Evolutionary conservation across 2,797 vertebrate genomes (phyloP).

Genomic region (Enoplosus armatus): DNA sequence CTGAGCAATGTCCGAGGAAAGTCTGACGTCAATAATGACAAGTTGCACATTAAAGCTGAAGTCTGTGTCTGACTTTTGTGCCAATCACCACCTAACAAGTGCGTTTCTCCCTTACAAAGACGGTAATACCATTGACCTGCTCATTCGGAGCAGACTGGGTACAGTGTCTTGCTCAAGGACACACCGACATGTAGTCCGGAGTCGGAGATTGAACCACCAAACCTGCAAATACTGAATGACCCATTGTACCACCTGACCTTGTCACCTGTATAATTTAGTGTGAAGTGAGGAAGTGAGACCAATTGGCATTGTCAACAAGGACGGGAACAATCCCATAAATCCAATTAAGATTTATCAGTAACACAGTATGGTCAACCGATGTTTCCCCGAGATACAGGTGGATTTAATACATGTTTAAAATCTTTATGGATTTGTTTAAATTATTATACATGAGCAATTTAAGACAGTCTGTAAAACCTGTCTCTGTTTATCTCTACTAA

Average conservation of each 20-base stretch:
- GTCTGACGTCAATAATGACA: conserved; percentile 49
- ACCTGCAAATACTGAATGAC: conserved; percentile 19
- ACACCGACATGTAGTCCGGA: conserved; percentile 13
- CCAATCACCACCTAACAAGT: conserved; percentile 36
- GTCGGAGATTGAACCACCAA: conserved; percentile 31
- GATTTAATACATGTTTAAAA: background rate
- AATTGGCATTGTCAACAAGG: conserved; percentile 4
- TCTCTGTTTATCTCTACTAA: conserved; percentile 12
- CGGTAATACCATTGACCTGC: conserved; percentile 22
- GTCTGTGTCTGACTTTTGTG: conserved; percentile 8
- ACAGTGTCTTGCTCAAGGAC: conserved; percentile 41
- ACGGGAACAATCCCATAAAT: conserved; percentile 13
- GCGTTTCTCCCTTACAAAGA: conserved; percentile 18
- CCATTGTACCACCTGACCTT: conserved; percentile 15
- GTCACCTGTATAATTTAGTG: conserved; percentile 21
- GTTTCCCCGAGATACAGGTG: conserved; percentile 3
- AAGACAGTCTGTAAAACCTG: background rate
- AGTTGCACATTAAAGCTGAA: conserved; percentile 50
- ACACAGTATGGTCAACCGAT: background rate
- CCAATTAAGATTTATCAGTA: conserved; percentile 16
- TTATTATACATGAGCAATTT: background rate
- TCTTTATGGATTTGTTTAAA: conserved; percentile 1
- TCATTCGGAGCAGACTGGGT: conserved; percentile 7
- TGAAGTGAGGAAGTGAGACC: conserved; percentile 7
- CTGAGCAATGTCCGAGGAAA: conserved; percentile 40